These are phyloP conservation scores for Acrocephalus arundinaceus DNA, from an alignment of 2,113 vertebrate species.

Conservation along the genomic window DNA sequence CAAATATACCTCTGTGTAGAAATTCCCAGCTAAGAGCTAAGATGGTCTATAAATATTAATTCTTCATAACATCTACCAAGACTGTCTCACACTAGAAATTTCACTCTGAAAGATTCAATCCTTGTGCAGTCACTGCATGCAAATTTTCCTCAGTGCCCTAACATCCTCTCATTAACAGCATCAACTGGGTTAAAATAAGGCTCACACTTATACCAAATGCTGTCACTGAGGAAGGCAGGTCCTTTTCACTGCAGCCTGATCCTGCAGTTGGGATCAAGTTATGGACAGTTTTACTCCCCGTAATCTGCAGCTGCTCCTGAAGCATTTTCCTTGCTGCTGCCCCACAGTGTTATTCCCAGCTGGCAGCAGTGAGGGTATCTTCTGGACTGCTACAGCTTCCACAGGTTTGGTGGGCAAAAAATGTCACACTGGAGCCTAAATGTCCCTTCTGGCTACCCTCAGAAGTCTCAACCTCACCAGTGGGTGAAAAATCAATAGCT, in stretches of 20 bases:
- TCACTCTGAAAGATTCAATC: not conserved
- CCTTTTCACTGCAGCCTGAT: not conserved
- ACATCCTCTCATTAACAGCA: not conserved
- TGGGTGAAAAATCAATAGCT: not conserved
- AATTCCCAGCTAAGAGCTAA: slow-evolving; percentile 1
- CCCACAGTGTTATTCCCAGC: not conserved
- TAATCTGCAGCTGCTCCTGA: not conserved
- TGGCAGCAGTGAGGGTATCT: rapidly evolving
- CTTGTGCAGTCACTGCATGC: not conserved
- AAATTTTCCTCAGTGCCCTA: not conserved
- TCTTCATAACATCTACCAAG: not conserved
- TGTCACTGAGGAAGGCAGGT: not conserved
- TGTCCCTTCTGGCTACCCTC: not conserved
- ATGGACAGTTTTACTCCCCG: not conserved
- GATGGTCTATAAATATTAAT: slow-evolving; percentile 55
- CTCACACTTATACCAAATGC: not conserved
- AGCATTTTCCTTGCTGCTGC: rapidly evolving
- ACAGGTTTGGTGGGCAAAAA: not conserved
- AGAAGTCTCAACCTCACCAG: not conserved
- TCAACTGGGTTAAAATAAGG: not conserved
- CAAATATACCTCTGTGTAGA: not conserved
- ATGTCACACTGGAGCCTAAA: not conserved
- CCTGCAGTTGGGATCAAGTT: not conserved
- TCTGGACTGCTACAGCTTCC: not conserved
- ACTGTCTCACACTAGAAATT: slow-evolving; percentile 28